phyloP scores from a whole-genome alignment of 2,797 vertebrate species.

The Ibycter americanus region DNA sequence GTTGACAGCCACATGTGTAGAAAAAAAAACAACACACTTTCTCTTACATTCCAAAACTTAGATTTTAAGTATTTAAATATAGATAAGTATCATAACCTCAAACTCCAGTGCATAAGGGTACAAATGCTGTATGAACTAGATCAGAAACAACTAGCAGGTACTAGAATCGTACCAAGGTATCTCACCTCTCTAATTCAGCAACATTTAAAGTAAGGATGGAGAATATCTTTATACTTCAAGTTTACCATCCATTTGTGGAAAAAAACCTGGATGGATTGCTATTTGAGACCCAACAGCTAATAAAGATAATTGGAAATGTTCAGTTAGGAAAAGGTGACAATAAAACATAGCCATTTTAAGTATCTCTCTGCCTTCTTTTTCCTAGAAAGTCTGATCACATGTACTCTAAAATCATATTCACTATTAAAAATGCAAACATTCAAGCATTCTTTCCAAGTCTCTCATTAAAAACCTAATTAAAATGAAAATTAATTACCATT shows the following conservation, averaged over 20 bases:
- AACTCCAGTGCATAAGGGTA: not conserved
- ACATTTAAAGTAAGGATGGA: not conserved
- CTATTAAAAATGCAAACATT: slow-evolving; percentile 50
- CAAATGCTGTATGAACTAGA: not conserved
- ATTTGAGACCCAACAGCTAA: not conserved
- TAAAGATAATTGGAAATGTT: not conserved
- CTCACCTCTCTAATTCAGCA: not conserved
- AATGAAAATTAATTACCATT: slow-evolving; percentile 58
- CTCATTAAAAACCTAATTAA: slow-evolving; percentile 57
- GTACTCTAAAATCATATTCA: slow-evolving; percentile 19
- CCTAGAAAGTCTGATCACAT: not conserved
- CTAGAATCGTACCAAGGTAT: not conserved
- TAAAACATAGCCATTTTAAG: not conserved
- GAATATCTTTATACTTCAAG: not conserved
- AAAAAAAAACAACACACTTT: not conserved
- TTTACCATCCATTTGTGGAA: not conserved
- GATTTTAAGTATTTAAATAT: not conserved
- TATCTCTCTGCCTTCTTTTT: not conserved
- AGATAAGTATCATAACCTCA: not conserved
- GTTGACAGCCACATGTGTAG: not conserved
- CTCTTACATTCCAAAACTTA: not conserved
- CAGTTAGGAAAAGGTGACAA: not conserved
- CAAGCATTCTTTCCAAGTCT: slow-evolving; percentile 28
- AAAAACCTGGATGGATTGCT: not conserved
- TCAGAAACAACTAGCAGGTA: not conserved